Base-by-base conservation (phyloP, 2,797 vertebrate species). In the Ataeniobius toweri region DNA sequence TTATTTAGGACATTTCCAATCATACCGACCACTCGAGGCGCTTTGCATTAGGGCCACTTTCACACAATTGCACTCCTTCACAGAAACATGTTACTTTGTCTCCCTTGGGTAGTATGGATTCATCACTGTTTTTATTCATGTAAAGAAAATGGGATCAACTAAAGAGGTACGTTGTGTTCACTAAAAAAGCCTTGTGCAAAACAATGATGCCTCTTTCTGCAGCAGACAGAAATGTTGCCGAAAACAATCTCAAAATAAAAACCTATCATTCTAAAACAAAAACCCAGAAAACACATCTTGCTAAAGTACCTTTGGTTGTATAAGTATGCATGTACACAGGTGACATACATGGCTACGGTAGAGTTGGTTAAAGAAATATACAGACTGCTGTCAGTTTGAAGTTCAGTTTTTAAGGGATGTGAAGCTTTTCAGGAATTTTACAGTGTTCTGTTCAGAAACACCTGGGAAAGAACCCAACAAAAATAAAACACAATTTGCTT, bases 341-440 rank as follows among this genome's bases (percentile, higher is more conserved):
- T 75, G 70, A 68, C 78, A 3, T 85, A 89, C 89, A 90, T 88
- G 91, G 83, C 88, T 91, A 89, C 71, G 72, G 69, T 76, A 2
- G 14, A 44, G 72, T 79, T 79, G 63, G 36, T 72, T 78, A 74
- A 8, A 56, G 53, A 59, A 50, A 22, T 9, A 31, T 48, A n/a
- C 63, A 68, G 65, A 67, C 71, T 16, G 53, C 80, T 76, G 78
- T 78, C 13, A 73, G 61, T 71, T 71, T 72, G 73, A 24, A 5
- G 36, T 6, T 31, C 39, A 50, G 76, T 51, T 81, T 22, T n/a
- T 24, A n/a, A 20, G 67, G 50, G 55, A 79, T 76, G 80, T 81
- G 76, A 80, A 50, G 58, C 22, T 79, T 70, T 70, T 2, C 50
- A 48, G 46, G 56, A 76, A 26, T 24, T 70, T 68, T 76, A 46